A percentile compares a stretch with the other conserved stretches of the same genome.
phyloP scores from a whole-genome alignment of 2,113 vertebrate genomes.

The Chlamydotis undulata region DNA sequence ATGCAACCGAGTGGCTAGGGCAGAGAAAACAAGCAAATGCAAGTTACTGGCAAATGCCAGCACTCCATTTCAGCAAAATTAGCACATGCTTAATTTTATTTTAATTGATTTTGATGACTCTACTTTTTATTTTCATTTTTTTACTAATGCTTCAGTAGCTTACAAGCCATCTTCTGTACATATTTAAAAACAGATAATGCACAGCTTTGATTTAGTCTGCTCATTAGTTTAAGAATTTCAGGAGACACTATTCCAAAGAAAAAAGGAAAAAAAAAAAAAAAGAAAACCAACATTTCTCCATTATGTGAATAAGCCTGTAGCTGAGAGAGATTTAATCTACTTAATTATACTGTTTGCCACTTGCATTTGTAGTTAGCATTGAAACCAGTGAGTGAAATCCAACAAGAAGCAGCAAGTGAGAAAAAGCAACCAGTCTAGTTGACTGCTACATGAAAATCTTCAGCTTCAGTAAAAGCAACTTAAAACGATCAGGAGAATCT shows the following conservation, averaged over 20 bases:
- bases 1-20: background rate
- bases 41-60: background rate
- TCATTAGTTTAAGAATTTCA: background rate
- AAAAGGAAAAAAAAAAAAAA: background rate
- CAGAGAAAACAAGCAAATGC: background rate
- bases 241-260: background rate
- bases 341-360: constrained; percentile 8
- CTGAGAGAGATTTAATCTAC: constrained; percentile 25
- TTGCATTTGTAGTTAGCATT: background rate
- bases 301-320: background rate
- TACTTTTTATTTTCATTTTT: constrained; percentile 6
- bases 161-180: background rate
- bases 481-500: background rate
- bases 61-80: background rate
- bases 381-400: constrained; percentile 13
- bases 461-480: background rate
- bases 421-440: background rate
- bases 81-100: background rate
- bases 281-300: background rate
- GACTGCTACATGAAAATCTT: background rate
- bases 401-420: background rate
- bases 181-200: background rate
- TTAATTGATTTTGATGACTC: background rate
- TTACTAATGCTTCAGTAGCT: background rate
- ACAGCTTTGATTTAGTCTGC: background rate